Conservation (phyloP, 2,797 vertebrate species). For the Sebastes aleutianus region DNA sequence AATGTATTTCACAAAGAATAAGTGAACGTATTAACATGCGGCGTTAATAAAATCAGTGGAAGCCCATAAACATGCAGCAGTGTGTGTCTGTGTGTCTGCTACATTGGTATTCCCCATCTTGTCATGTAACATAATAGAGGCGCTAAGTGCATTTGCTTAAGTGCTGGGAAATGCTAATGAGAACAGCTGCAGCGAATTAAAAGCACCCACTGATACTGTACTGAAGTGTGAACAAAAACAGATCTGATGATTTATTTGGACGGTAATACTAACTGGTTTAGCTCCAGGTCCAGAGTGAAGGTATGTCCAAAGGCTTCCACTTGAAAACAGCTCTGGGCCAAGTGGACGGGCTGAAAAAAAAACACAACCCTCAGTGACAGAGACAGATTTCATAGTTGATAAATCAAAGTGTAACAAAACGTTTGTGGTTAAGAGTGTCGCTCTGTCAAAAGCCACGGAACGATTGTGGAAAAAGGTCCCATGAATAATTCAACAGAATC, state of each 20-base stretch:
- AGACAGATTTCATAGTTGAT: slow-evolving; percentile 29
- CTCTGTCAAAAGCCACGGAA: slow-evolving; percentile 17
- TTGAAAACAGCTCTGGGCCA: slow-evolving; percentile 94
- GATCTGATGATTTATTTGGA: slow-evolving; percentile 1
- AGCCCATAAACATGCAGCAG: slow-evolving; percentile 20
- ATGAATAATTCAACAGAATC: slow-evolving; percentile 69
- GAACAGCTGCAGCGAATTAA: slow-evolving; percentile 55
- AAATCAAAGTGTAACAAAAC: slow-evolving; percentile 39
- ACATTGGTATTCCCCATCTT: slow-evolving; percentile 49
- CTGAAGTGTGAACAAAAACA: neutral
- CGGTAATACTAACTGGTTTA: slow-evolving; percentile 92
- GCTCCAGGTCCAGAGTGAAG: slow-evolving; percentile 90
- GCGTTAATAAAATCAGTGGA: slow-evolving; percentile 28
- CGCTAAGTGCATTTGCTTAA: slow-evolving; percentile 57
- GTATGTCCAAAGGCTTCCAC: slow-evolving; percentile 91
- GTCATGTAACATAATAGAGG: slow-evolving; percentile 49
- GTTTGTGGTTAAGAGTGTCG: slow-evolving; percentile 17
- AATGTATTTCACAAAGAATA: slow-evolving; percentile 20
- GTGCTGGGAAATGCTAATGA: slow-evolving; percentile 57
- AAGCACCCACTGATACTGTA: slow-evolving; percentile 24
- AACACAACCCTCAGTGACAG: neutral
- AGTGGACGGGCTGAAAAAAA: slow-evolving; percentile 85
- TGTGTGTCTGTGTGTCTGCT: slow-evolving; percentile 2
- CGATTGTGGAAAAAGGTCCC: slow-evolving; percentile 1
- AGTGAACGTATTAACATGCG: slow-evolving; percentile 11